These are phyloP conservation scores for Temnothorax unifasciatus DNA, from an alignment of 2,888 invertebrate species.

Conservation along the genomic window DNA sequence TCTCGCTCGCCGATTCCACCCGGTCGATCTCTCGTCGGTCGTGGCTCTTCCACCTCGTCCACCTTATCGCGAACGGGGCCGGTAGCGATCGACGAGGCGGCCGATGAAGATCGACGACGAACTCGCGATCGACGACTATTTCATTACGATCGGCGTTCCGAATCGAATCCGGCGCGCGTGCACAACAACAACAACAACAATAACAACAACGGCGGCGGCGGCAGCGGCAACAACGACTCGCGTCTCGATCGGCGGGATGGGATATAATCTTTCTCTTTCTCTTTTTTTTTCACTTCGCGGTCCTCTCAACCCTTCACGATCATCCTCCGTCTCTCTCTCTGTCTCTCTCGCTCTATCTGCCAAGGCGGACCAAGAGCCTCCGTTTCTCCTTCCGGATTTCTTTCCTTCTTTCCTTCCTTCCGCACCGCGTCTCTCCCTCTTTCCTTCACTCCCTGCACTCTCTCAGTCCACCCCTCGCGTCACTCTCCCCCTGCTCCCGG, in stretches of 20 bases:
- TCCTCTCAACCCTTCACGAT: slow-evolving; percentile 45
- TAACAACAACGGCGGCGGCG: slow-evolving; percentile 52
- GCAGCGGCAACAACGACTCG: slow-evolving; percentile 56
- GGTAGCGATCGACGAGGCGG: slow-evolving; percentile 1
- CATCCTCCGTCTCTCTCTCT: slow-evolving; percentile 16
- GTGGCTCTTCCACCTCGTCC: slow-evolving; percentile 5
- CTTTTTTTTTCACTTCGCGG: slow-evolving; percentile 18
- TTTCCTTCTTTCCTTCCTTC: slow-evolving; percentile 61
- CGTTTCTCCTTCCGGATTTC: slow-evolving; percentile 26
- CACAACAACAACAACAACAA: slow-evolving; percentile 67
- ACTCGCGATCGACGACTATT: slow-evolving; percentile 30
- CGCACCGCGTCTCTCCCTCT: slow-evolving; percentile 56
- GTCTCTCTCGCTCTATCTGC: slow-evolving; percentile 8
- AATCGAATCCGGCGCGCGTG: slow-evolving; percentile 56
- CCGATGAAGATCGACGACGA: slow-evolving; percentile 4
- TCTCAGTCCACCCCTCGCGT: slow-evolving; percentile 50
- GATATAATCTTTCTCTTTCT: slow-evolving; percentile 4
- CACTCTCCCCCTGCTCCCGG: slow-evolving; percentile 54
- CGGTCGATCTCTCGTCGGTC: slow-evolving; percentile 12
- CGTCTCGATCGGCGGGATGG: slow-evolving; percentile 45
- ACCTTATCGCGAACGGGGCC: neutral
- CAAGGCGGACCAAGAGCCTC: slow-evolving; percentile 3
- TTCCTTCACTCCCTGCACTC: slow-evolving; percentile 59
- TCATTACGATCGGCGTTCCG: slow-evolving; percentile 30
- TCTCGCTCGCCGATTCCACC: slow-evolving; percentile 14